Base-by-base conservation (phyloP, 2,797 vertebrate species). In the Hozukius guyotensis region DNA sequence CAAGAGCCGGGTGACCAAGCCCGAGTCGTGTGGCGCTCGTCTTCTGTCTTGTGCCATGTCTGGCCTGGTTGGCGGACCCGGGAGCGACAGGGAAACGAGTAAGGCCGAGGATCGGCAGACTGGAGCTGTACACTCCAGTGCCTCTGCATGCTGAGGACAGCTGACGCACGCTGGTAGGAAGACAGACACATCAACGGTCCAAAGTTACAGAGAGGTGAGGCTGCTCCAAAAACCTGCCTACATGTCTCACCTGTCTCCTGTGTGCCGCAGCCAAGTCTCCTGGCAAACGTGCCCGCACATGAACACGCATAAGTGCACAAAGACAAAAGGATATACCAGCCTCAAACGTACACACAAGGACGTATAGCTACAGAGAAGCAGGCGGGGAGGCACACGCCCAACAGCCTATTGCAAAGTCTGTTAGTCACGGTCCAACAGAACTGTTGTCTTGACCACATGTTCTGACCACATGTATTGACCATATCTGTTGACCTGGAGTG, bases 101-200 rank as follows among this genome's bases (percentile, higher is more conserved):
- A 83, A 78, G 83, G 77, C 89, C 72, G 82, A 87, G 89, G 88
- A 85, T 87, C 82, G 64, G 92, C 96, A 96, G 96, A 95, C 96
- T 95, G 95, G 92, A 90, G 93, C 89, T 95, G 95, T 92, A 95
- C 96, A 96, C 95, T 94, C 86, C 93, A 95, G 63, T 96, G 95
- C 88, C 75, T 94, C 93, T 82, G 90, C 94, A 89, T 84, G 94
- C 94, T 95, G 95, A 92, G 94, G 92, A 89, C 95, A 96, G 94
- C 92, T 96, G 96, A 96, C 95, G 88, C 94, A 92, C 76, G 92
- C 94, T 92, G 95, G 87, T 92, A 93, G 90, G 83, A 92, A 95
- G 94, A 95, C 94, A 93, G 92, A 91, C 93, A 88, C 93, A 84
- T 91, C 92, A 86, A 93, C 88, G 85, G 90, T 92, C 87, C 84